Evolutionary conservation across 1,140 invertebrate genomes (phyloP).

Genomic region (Drosophila yakuba): DNA sequence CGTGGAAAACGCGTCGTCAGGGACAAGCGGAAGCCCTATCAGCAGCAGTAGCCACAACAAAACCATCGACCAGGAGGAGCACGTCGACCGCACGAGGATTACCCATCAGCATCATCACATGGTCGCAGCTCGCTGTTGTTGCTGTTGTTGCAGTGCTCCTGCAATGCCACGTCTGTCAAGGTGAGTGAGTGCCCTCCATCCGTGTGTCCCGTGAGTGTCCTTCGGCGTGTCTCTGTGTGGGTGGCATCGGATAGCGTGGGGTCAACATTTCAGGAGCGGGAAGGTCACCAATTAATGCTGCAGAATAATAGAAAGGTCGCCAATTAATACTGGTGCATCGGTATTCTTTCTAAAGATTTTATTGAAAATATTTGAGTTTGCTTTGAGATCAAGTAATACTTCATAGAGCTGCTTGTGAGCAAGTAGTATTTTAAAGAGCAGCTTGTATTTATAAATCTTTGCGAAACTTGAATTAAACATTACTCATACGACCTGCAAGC

Average conservation of each 20-base stretch:
- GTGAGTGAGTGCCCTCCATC: constrained; percentile 42
- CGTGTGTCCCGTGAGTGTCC: background rate
- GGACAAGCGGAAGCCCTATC: constrained; percentile 42
- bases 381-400: no score
- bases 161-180: constrained; percentile 67
- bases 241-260: background rate
- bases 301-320: no score
- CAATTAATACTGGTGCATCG: no score
- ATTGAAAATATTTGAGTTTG: no score
- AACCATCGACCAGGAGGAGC: constrained; percentile 15
- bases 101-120: constrained; percentile 48
- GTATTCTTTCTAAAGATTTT: no score
- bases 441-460: no score
- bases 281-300: background rate
- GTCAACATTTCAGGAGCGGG: background rate
- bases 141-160: constrained; percentile 64
- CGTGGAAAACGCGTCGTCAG: constrained; percentile 70
- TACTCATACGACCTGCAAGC: no score
- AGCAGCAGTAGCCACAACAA: constrained; percentile 23
- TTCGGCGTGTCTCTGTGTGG: background rate
- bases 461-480: no score
- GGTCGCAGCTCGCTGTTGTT: constrained; percentile 61
- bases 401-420: no score
- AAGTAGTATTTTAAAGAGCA: no score
- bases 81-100: constrained; percentile 51